Evolutionary conservation across 2,797 vertebrate genomes (phyloP).

Genomic region (Remorina albescens): DNA sequence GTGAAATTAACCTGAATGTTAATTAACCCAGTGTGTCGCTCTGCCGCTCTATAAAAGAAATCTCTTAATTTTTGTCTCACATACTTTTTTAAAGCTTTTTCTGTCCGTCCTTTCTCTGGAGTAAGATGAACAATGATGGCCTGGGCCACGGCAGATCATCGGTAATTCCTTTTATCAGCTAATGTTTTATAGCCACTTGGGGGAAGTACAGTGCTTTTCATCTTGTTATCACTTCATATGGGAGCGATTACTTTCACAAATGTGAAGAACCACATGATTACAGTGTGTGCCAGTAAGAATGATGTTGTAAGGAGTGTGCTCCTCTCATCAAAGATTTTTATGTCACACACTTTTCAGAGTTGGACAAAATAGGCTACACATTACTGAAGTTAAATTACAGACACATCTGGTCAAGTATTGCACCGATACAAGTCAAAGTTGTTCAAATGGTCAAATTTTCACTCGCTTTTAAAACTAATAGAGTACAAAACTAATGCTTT

Average conservation of each 20-base stretch:
- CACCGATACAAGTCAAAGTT: no score
- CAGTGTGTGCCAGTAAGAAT: constrained; percentile 35
- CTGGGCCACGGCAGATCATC: not conserved
- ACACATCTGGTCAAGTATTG: no score
- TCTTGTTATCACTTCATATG: constrained; percentile 54
- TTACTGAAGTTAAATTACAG: no score
- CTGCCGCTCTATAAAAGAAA: no score
- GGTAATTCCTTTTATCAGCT: constrained; percentile 57
- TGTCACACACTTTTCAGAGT: not conserved
- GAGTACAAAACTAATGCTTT: no score
- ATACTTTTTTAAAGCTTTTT: constrained; percentile 29
- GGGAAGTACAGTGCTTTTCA: constrained; percentile 44
- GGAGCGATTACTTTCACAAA: constrained; percentile 38
- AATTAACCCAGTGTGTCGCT: constrained; percentile 31
- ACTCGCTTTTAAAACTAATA: no score
- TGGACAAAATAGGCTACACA: no score
- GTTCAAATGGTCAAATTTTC: no score
- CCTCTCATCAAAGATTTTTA: constrained; percentile 21
- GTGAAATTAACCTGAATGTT: no score
- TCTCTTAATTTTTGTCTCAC: constrained; percentile 39
- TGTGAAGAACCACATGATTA: constrained; percentile 32
- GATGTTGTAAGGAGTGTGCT: constrained; percentile 33
- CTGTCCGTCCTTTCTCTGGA: constrained; percentile 14
- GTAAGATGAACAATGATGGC: no score
- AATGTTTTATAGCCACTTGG: constrained; percentile 60